Conservation (phyloP, 2,888 invertebrate genomes). For the Spialia ferax region DNA sequence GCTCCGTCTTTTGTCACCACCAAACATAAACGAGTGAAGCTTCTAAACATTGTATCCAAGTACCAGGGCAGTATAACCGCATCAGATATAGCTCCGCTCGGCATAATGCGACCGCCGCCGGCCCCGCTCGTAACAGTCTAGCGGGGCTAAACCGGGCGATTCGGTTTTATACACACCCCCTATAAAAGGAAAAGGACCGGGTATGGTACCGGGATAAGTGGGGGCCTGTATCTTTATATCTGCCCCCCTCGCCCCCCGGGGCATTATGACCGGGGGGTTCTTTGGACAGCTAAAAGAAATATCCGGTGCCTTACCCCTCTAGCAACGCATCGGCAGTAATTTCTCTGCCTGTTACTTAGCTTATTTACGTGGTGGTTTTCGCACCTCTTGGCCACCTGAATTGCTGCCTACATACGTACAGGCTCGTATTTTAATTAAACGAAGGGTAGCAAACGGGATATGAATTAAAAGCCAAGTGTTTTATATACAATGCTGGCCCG, state of each 20-base stretch:
- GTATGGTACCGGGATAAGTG: constrained; percentile 83
- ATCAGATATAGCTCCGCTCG: constrained; percentile 75
- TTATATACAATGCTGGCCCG: constrained; percentile 23
- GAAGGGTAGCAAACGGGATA: constrained; percentile 32
- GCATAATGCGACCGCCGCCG: constrained; percentile 67
- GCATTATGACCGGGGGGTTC: constrained; percentile 85
- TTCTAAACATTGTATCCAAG: constrained; percentile 76
- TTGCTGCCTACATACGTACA: constrained; percentile 51
- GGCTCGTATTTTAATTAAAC: constrained; percentile 49
- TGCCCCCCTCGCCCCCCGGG: constrained; percentile 80
- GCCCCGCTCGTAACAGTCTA: constrained; percentile 84
- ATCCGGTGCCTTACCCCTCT: constrained; percentile 81
- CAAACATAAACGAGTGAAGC: constrained; percentile 69
- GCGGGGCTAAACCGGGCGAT: constrained; percentile 85
- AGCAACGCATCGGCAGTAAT: constrained; percentile 67
- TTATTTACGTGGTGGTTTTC: constrained; percentile 80
- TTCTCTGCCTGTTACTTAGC: constrained; percentile 80
- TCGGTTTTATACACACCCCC: constrained; percentile 87
- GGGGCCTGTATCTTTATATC: constrained; percentile 86
- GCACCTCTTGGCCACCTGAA: constrained; percentile 62
- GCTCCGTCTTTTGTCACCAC: neutral
- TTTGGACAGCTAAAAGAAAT: constrained; percentile 87
- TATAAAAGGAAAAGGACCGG: constrained; percentile 86
- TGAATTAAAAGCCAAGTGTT: constrained; percentile 37
- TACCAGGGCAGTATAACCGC: constrained; percentile 75